Evolutionary conservation across 23 tunicate genomes (phyloP), one percentile per base, ranked within the genome.

Genomic region (Diplosoma virens): DNA sequence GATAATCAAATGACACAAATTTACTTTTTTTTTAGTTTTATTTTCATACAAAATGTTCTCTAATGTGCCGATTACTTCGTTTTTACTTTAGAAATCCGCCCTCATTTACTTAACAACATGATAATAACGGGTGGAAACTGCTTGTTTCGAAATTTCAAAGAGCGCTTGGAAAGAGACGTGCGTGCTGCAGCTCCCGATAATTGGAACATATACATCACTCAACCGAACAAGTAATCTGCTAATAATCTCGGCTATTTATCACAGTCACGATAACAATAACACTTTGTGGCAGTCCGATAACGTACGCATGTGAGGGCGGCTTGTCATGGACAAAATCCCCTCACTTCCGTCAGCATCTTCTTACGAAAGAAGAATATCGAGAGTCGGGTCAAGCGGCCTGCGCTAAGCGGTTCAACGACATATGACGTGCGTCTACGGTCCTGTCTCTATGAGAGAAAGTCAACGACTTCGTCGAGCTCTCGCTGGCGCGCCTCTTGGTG

Each of bases 81-180:
- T 45, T 45, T 45, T 16, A 9, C 27, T 71, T 22, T 68, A 89
- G 97, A 90, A 29, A 31, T 34, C 7, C 84, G 56, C 30, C 95
- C 91, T 17, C 94, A 87, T 55, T 33, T 95, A 58, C 75, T 82
- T 0, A 50, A 82, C 14, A 95, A 95, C 47, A 81, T 95, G 11
- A 69, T 89, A 17, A 31, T 95, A 24, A 89, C 87, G 5, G 99
- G 99, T 31, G 96, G 99, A 28, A 95, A 78, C 41, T 92, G 87
- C 53, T 14, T 37, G 0, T 85, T 92, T 47, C 73, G 79, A 9
- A 78, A 78, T 41, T 92, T 80, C 68, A 76, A 76, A 31, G 80
- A 92, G 32, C 76, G 97, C 47, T 28, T 92, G 11, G 84, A 85
- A 45, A 17, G 67, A 47, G 97, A 92, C 20, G 71, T 92, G 20